Evolutionary conservation across 1,140 invertebrate species (phyloP).

Genomic region (Hyles euphorbiae): DNA sequence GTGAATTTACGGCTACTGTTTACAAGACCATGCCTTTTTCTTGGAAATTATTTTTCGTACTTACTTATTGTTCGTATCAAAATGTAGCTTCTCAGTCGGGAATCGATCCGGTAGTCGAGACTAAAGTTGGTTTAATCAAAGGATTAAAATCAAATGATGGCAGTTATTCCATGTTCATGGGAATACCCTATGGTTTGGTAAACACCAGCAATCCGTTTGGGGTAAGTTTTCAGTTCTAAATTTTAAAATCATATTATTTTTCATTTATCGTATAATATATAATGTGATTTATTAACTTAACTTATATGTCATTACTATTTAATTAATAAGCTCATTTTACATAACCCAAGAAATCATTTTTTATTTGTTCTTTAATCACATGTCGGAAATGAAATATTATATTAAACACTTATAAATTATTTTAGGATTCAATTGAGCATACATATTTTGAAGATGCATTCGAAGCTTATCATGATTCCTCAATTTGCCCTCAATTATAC

Average conservation of each 20-base stretch:
- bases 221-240: constrained; percentile 18
- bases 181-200: constrained; percentile 39
- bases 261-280: too few relatives aligned
- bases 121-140: constrained; percentile 30
- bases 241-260: too few relatives aligned
- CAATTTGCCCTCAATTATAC: constrained; percentile 22
- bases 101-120: constrained; percentile 30
- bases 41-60: neutral
- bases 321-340: too few relatives aligned
- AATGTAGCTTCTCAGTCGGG: constrained; percentile 16
- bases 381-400: too few relatives aligned
- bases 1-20: too few relatives aligned
- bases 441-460: constrained; percentile 29
- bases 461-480: constrained; percentile 34
- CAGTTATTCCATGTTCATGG: constrained; percentile 38
- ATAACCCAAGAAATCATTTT: too few relatives aligned
- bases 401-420: neutral
- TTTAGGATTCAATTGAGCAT: constrained; percentile 25
- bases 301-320: too few relatives aligned
- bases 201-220: constrained; percentile 33
- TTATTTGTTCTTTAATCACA: too few relatives aligned
- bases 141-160: constrained; percentile 34
- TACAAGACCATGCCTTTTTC: too few relatives aligned
- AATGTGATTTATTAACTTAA: too few relatives aligned
- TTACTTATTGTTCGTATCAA: neutral